Percentiles rank a stretch among this genome's conserved stretches.
Evolutionary conservation across 2,113 vertebrate genomes (phyloP).

Genomic region (Elgaria multicarinata): DNA sequence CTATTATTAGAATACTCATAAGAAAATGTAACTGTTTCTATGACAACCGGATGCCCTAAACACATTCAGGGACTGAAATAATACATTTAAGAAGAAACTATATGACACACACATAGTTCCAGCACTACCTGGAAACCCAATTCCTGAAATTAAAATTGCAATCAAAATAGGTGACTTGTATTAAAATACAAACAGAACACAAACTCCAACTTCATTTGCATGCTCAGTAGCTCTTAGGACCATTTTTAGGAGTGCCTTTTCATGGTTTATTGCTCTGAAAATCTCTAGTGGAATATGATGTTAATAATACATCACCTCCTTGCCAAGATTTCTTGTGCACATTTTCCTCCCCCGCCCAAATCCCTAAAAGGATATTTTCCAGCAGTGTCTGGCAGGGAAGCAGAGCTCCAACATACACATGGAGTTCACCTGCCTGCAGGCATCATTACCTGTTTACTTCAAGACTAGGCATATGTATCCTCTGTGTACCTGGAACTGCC

Average conservation of each 20-base stretch:
- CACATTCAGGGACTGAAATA: slow-evolving; percentile 40
- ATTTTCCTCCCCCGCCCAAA: neutral
- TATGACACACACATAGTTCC: neutral
- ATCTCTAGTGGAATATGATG: neutral
- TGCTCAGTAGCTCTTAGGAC: neutral
- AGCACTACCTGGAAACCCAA: neutral
- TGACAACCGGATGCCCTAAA: slow-evolving; percentile 53
- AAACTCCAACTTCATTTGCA: neutral
- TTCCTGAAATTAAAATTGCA: neutral
- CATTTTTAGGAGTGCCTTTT: neutral
- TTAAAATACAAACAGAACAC: neutral
- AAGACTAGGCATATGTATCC: neutral
- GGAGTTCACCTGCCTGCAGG: neutral
- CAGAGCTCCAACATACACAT: neutral
- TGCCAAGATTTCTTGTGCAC: no score
- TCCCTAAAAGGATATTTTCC: neutral
- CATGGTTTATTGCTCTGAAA: no score
- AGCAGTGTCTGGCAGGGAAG: neutral
- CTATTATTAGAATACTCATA: slow-evolving; percentile 65
- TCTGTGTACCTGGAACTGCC: no score
- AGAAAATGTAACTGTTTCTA: slow-evolving; percentile 62
- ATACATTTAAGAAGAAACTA: slow-evolving; percentile 30
- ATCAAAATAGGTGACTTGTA: neutral
- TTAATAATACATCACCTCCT: neutral
- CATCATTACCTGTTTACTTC: neutral